Conservation (phyloP, 2,113 vertebrate species). For the Amblyopsis rosae region DNA sequence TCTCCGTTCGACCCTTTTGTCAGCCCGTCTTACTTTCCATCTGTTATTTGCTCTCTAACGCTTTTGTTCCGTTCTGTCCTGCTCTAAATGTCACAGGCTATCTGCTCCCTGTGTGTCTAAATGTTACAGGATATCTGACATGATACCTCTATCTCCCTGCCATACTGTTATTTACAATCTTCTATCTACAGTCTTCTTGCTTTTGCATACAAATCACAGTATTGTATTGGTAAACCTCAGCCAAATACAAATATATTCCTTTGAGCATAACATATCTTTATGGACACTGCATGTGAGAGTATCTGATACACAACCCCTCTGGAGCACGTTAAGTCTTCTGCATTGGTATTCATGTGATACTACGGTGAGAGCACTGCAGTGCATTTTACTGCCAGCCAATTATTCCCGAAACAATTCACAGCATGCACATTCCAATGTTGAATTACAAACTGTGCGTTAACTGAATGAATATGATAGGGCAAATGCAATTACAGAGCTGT, state of each 20-base stretch:
- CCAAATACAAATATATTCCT: background rate
- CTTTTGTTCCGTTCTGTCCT: conserved; percentile 12
- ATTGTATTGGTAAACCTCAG: background rate
- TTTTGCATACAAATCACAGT: background rate
- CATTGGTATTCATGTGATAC: conserved; percentile 60
- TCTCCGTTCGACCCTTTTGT: conserved; percentile 3
- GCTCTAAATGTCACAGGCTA: background rate
- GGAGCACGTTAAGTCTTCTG: background rate
- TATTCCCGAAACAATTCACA: conserved; percentile 65
- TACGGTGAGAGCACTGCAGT: conserved; percentile 34
- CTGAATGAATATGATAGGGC: conserved; percentile 48
- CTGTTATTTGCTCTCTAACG: conserved; percentile 14
- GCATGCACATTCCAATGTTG: conserved; percentile 69
- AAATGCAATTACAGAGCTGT: conserved; percentile 34
- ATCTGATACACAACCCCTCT: too few species aligned
- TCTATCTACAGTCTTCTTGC: too few species aligned
- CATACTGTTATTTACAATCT: background rate
- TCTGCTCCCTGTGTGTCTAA: too few species aligned
- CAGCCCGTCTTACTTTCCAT: conserved; percentile 6
- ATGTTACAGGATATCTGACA: background rate
- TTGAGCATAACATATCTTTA: background rate
- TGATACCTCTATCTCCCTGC: background rate
- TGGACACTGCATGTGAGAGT: background rate
- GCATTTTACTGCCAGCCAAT: conserved; percentile 66
- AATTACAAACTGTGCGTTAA: conserved; percentile 48